Conservation (phyloP, 2,888 invertebrate genomes). For the Lagria hirta region DNA sequence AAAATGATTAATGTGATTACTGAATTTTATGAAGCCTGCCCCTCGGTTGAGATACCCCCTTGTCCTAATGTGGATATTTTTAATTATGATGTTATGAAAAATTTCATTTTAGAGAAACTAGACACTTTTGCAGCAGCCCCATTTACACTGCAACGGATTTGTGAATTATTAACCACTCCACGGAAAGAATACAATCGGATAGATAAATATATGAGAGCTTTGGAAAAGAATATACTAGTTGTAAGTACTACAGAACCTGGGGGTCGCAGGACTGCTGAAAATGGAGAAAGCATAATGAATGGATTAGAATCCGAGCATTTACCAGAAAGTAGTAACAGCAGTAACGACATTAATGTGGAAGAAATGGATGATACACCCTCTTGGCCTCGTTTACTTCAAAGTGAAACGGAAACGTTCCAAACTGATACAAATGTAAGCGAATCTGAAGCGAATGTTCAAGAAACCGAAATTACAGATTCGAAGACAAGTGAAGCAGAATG, state of each 20-base stretch:
- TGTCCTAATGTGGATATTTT: constrained; percentile 91
- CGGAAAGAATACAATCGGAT: constrained; percentile 92
- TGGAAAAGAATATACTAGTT: constrained; percentile 92
- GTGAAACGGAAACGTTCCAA: constrained; percentile 16
- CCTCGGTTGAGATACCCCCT: constrained; percentile 74
- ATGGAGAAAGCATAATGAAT: constrained; percentile 66
- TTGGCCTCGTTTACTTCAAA: constrained; percentile 31
- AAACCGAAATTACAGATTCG: constrained; percentile 23
- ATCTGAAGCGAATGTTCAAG: constrained; percentile 15
- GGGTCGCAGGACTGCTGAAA: constrained; percentile 65
- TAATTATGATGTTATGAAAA: constrained; percentile 86
- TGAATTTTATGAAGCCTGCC: constrained; percentile 81
- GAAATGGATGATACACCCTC: constrained; percentile 59
- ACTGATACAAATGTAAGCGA: constrained; percentile 11
- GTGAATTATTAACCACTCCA: constrained; percentile 89
- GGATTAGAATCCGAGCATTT: constrained; percentile 61
- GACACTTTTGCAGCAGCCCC: constrained; percentile 88
- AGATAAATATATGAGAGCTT: constrained; percentile 95
- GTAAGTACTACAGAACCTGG: constrained; percentile 76
- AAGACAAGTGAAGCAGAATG: constrained; percentile 22
- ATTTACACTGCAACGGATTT: constrained; percentile 93
- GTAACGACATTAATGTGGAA: constrained; percentile 60
- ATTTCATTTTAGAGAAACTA: constrained; percentile 75
- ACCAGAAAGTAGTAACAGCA: constrained; percentile 56
- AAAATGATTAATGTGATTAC: constrained; percentile 85